Evolutionary conservation across 2,113 vertebrate genomes (phyloP), one percentile per base, ranked within the genome.

Genomic region (Protobothrops mucrosquamatus): DNA sequence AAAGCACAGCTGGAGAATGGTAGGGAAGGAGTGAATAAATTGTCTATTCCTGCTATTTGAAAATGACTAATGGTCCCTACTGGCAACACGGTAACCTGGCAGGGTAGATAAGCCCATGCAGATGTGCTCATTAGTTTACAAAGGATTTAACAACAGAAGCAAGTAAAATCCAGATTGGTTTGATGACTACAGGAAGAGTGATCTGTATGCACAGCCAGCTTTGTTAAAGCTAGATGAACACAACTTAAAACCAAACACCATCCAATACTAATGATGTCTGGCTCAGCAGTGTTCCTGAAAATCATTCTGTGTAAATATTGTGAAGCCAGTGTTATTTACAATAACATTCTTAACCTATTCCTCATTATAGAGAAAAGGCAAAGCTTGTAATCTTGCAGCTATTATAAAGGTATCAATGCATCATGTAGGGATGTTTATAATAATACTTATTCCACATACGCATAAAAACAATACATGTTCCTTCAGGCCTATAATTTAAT

Each of bases 281-380:
- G 81, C 55, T 61, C 55, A 90, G 56, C n/a, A 86, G 54, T 52
- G 85, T 61, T 93, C 55, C 54, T 93, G 89, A 54, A 90, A 90
- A 93, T 34, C 88, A 54, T 57, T 93, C 55, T 61, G 88, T 29
- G 51, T 89, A 92, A 92, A 93, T 90, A 61, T 86, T 93, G 86
- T 90, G 22, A 85, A 51, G 15, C 51, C 56, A 54, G 3, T 87
- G 46, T 20, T 48, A 86, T 90, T 90, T 86, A 57, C 55, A 92
- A 26, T n/a, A 92, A 64, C 9, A 52, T 86, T 52, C 29, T 86
- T 29, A 61, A 43, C 46, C 34, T 54, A n/a, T 12, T 46, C 48
- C 39, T 89, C 39, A 88, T 24, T 24, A 24, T 46, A 20, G 11
- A 57, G 20, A 85, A 52, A 59, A 89, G 39, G 9, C 39, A 81